Evolutionary conservation across 2,888 invertebrate species (phyloP).

Genomic region (Ypsolopha scabrella): DNA sequence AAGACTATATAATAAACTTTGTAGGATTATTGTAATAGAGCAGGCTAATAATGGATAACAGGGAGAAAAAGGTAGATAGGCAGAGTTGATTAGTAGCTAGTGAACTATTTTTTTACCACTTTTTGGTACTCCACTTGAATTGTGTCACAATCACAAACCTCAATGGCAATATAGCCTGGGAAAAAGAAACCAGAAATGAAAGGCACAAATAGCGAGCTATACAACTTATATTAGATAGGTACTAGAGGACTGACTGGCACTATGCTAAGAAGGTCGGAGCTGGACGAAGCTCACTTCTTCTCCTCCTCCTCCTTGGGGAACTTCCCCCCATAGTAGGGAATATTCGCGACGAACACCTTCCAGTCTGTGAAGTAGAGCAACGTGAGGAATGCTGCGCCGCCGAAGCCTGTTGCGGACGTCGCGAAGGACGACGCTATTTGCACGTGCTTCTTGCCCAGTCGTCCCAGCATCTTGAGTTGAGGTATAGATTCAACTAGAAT

Average conservation of each 20-base stretch:
- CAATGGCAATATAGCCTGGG: too few species aligned
- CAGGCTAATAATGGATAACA: too few species aligned
- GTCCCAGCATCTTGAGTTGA: constrained; percentile 38
- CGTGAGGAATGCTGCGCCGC: constrained; percentile 71
- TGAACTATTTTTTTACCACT: too few species aligned
- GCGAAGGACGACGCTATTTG: constrained; percentile 64
- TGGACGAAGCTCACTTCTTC: constrained; percentile 19
- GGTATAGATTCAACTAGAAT: constrained; percentile 3
- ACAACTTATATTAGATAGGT: constrained; percentile 24
- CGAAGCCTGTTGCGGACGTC: constrained; percentile 73
- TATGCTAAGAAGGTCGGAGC: constrained; percentile 7
- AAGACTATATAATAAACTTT: too few species aligned
- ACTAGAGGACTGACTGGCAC: constrained; percentile 14
- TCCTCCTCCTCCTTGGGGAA: constrained; percentile 62
- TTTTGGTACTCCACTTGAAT: too few species aligned
- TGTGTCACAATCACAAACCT: too few species aligned
- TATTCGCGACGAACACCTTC: constrained; percentile 76
- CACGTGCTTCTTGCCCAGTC: constrained; percentile 72
- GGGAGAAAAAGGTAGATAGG: too few species aligned
- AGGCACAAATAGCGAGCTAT: constrained; percentile 3
- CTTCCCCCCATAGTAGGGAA: constrained; percentile 83
- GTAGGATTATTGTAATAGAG: too few species aligned
- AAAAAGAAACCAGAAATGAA: background rate
- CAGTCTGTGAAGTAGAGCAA: constrained; percentile 84
- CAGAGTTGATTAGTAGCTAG: too few species aligned